Evolutionary conservation across 2,888 invertebrate genomes (phyloP).

Genomic region (Zygaena filipendulae): DNA sequence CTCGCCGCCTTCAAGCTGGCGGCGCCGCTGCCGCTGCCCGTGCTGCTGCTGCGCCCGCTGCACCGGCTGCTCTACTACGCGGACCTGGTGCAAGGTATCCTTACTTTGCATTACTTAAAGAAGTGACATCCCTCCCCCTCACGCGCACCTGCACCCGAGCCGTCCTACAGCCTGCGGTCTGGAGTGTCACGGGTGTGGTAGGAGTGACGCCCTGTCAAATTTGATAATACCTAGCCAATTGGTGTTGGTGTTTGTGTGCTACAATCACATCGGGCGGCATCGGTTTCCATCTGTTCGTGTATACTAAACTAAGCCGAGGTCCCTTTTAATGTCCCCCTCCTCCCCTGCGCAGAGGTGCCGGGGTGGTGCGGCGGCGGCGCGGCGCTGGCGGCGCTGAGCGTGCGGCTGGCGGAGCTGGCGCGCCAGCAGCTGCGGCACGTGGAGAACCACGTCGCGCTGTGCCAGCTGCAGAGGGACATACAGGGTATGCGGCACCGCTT

Average conservation of each 20-base stretch:
- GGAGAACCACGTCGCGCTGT: conserved; percentile 81
- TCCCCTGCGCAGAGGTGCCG: too few species aligned
- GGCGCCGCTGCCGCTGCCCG: conserved; percentile 86
- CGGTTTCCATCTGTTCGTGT: too few species aligned
- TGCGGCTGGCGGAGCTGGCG: conserved; percentile 78
- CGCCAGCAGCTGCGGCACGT: conserved; percentile 39
- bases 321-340: too few species aligned
- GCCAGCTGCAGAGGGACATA: conserved; percentile 89
- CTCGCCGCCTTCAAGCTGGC: conserved; percentile 81
- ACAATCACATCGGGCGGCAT: too few species aligned
- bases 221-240: too few species aligned
- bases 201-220: too few species aligned
- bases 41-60: conserved; percentile 89
- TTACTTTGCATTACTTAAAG: too few species aligned
- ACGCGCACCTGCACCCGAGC: background rate
- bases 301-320: too few species aligned
- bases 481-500: conserved; percentile 80
- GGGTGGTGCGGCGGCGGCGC: conserved; percentile 11
- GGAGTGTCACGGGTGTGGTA: background rate
- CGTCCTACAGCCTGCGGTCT: background rate
- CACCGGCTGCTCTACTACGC: conserved; percentile 79
- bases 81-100: conserved; percentile 16
- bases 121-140: background rate
- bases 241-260: too few species aligned
- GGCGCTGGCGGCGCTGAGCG: conserved; percentile 78